These are phyloP conservation scores for Typhlichthys subterraneus DNA, from an alignment of 2,797 vertebrate genomes.

Conservation along the genomic window DNA sequence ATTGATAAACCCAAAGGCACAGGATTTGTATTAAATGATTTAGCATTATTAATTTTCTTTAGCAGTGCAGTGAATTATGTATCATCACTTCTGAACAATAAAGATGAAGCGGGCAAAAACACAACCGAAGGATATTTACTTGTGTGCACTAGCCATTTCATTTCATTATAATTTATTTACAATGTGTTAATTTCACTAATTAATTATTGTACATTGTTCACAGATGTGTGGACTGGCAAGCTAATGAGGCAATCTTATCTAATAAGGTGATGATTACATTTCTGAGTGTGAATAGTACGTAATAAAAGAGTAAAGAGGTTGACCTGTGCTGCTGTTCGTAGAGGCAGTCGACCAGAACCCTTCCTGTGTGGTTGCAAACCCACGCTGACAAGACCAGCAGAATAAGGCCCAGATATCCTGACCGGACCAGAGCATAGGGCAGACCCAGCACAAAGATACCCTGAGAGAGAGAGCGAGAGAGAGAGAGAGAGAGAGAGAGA, in stretches of 20 bases:
- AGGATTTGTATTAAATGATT: no score
- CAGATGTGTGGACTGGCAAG: no score
- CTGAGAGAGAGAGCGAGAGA: conserved; percentile 39
- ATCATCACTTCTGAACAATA: no score
- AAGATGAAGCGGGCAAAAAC: no score
- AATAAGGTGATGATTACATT: not conserved
- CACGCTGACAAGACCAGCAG: conserved; percentile 76
- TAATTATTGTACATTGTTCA: no score
- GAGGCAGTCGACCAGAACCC: conserved; percentile 78
- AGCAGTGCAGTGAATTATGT: no score
- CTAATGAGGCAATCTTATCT: no score
- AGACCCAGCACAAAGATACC: conserved; percentile 83
- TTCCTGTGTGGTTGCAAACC: conserved; percentile 82
- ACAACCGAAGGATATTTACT: not conserved
- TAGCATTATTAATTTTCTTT: no score
- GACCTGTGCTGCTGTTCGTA: conserved; percentile 78
- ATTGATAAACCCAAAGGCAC: no score
- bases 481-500: not conserved
- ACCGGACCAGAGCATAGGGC: conserved; percentile 79
- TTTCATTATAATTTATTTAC: no score
- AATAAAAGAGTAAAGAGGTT: not conserved
- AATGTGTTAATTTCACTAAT: no score
- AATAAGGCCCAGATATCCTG: conserved; percentile 78
- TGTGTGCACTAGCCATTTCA: no score
- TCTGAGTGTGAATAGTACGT: not conserved